Evolutionary conservation across 2,888 invertebrate species (phyloP), one percentile per base, ranked within the genome.

Genomic region (Monoplex corrugatus): DNA sequence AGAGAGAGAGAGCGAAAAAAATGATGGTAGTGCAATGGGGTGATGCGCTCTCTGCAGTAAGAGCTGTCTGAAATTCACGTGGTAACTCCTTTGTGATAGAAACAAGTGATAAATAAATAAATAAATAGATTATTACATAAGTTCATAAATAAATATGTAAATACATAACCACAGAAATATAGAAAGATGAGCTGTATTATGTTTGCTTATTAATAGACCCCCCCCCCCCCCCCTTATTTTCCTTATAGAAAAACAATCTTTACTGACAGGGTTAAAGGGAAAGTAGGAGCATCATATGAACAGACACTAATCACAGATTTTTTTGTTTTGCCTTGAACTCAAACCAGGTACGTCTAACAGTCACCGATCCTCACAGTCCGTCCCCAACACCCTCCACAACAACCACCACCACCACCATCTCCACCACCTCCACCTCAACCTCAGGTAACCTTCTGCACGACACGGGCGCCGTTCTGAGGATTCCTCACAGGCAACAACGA

Each of bases 1-100:
- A 75, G 38, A 75, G 75, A 75, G 75, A 75, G 35, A 75, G 75
- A 75, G 10, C n/a, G 83, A 80, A n/a, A 43, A n/a, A 80, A 38
- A 38, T 28, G 19, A n/a, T 28, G 8, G 10, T 23, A n/a, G n/a
- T 23, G 68, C 28, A 35, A 16, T 5, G 68, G n/a, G 68, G 68
- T 0, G 38, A 8, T 35, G 75, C 6, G n/a, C n/a, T n/a, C n/a
- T n/a, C n/a, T n/a, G n/a, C n/a, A n/a, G n/a, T n/a, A n/a, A n/a
- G n/a, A n/a, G n/a, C n/a, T n/a, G n/a, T n/a, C n/a, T n/a, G n/a
- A n/a, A n/a, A n/a, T n/a, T n/a, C n/a, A n/a, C n/a, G n/a, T n/a
- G n/a, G n/a, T n/a, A n/a, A n/a, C n/a, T n/a, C n/a, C n/a, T n/a
- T n/a, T n/a, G n/a, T n/a, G n/a, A n/a, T n/a, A n/a, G n/a, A n/a